A percentile compares a stretch with the other conserved stretches of the same genome.
phyloP scores from a whole-genome alignment of 2,888 invertebrate genomes.

The Helobdella robusta region DNA sequence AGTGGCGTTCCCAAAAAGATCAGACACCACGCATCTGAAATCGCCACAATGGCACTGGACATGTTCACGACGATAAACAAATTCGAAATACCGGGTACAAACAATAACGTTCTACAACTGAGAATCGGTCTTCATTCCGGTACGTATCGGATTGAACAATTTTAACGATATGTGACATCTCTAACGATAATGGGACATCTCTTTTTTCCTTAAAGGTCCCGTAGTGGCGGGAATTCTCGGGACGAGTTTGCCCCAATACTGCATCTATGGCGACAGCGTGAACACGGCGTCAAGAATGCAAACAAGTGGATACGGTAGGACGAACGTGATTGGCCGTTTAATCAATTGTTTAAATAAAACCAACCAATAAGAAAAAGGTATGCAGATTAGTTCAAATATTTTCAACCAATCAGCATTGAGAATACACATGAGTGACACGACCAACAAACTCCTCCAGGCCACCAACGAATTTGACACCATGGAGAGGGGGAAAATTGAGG shows the following conservation, averaged over 20 bases:
- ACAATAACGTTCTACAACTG: conserved; percentile 40
- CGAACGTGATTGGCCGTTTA: neutral
- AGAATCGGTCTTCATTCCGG: conserved; percentile 43
- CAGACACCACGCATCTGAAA: conserved; percentile 28
- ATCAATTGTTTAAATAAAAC: neutral
- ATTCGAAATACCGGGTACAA: conserved; percentile 41
- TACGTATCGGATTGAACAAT: neutral
- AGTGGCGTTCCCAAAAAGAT: conserved; percentile 29
- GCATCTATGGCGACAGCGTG: conserved; percentile 44
- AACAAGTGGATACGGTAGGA: conserved; percentile 25
- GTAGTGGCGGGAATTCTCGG: conserved; percentile 40
- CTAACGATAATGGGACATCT: neutral
- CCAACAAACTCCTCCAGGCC: neutral
- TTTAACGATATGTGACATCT: neutral
- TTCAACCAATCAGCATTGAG: conserved; percentile 10
- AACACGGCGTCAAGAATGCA: conserved; percentile 28
- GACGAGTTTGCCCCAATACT: conserved; percentile 41
- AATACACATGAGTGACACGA: conserved; percentile 20
- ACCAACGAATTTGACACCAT: conserved; percentile 1
- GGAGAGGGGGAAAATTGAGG: conserved; percentile 9
- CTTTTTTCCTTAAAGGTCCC: conserved; percentile 28
- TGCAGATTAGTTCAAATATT: neutral
- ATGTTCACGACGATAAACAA: conserved; percentile 30
- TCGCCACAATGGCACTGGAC: conserved; percentile 30
- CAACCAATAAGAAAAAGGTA: neutral